Conservation (phyloP, 1,140 invertebrate genomes). For the Cherax destructor region DNA sequence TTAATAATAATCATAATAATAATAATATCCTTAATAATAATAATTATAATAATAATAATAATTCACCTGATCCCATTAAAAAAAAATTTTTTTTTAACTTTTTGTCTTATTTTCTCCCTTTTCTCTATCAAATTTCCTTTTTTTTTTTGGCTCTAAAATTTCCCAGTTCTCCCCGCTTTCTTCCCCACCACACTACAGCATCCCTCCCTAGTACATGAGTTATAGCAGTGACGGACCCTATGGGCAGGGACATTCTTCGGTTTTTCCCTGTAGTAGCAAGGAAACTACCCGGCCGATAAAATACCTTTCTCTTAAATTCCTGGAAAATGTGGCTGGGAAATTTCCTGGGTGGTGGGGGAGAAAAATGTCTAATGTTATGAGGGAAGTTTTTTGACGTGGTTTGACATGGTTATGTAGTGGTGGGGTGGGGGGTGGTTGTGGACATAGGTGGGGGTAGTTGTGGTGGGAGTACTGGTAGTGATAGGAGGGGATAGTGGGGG, state of each 20-base stretch:
- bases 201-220: not conserved
- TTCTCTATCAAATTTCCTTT: no score
- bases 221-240: not conserved
- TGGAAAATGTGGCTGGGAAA: not conserved
- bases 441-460: not conserved
- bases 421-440: not conserved
- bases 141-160: no score
- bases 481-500: not conserved
- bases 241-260: not conserved
- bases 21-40: no score
- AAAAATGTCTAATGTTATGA: constrained; percentile 1
- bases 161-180: not conserved
- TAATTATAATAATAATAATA: no score
- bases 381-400: not conserved
- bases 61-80: no score
- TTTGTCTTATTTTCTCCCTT: no score
- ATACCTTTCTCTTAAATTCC: constrained; percentile 7
- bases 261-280: not conserved
- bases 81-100: no score
- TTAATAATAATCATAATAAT: no score
- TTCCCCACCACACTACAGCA: not conserved
- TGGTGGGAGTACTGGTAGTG: not conserved
- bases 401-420: not conserved
- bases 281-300: not conserved
- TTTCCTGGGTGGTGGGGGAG: not conserved